A percentile compares a stretch with the other conserved stretches of the same genome.
These are phyloP conservation scores for Acronicta psi DNA, from an alignment of 2,888 invertebrate genomes.

Conservation along the genomic window DNA sequence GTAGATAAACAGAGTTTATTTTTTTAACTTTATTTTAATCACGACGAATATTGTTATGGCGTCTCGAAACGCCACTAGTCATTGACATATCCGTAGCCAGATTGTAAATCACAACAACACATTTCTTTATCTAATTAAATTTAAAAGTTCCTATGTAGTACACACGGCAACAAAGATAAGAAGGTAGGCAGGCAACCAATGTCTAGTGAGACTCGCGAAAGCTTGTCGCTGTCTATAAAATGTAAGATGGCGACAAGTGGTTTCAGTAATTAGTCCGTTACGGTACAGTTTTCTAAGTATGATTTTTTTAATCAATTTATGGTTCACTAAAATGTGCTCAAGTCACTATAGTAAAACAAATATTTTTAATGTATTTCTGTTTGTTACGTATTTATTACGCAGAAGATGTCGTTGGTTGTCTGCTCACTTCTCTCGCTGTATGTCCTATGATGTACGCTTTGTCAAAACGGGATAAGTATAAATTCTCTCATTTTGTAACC, in stretches of 20 bases:
- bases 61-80: conserved; percentile 5
- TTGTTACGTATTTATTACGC: too few species aligned
- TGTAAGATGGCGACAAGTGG: too few species aligned
- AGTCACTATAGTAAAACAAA: too few species aligned
- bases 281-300: too few species aligned
- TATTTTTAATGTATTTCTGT: too few species aligned
- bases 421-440: neutral
- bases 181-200: neutral
- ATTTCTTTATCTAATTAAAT: neutral
- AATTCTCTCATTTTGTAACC: conserved; percentile 1
- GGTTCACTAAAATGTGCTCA: too few species aligned
- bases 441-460: conserved; percentile 2
- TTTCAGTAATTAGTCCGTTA: too few species aligned
- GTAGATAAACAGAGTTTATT: neutral
- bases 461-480: neutral
- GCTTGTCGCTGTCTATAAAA: too few species aligned
- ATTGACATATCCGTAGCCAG: neutral
- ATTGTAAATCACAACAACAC: neutral
- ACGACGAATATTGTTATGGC: conserved; percentile 1
- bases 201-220: too few species aligned
- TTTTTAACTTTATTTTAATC: neutral
- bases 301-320: too few species aligned
- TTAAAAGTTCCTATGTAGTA: neutral
- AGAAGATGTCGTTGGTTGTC: conserved; percentile 12
- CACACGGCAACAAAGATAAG: neutral